A percentile compares a stretch with the other conserved stretches of the same genome.
Evolutionary conservation across 1,140 invertebrate genomes (phyloP).

Genomic region (Heliconius eleuchia): DNA sequence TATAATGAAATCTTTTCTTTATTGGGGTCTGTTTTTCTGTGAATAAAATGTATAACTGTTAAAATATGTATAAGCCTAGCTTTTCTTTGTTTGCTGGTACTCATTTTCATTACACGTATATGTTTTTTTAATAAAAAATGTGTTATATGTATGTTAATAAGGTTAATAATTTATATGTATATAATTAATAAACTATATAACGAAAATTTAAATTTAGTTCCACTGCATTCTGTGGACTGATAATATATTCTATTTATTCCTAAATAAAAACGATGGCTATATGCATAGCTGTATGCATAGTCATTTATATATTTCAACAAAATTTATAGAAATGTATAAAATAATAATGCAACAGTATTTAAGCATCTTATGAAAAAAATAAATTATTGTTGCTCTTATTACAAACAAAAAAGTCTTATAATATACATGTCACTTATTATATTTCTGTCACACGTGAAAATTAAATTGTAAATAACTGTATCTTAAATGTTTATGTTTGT

Average conservation of each 20-base stretch:
- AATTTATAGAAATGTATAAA: not conserved
- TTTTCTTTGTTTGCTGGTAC: constrained; percentile 7
- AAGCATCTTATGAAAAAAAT: not conserved
- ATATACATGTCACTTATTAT: not conserved
- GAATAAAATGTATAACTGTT: constrained; percentile 11
- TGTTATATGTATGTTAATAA: constrained; percentile 3
- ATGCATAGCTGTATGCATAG: no score
- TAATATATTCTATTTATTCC: no score
- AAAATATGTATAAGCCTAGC: not conserved
- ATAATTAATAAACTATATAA: not conserved
- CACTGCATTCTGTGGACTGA: no score
- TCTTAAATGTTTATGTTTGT: not conserved
- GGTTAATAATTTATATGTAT: not conserved
- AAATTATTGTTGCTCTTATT: not conserved
- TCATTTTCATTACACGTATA: constrained; percentile 3
- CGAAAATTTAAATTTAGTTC: not conserved
- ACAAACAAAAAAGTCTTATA: not conserved
- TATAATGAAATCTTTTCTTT: not conserved
- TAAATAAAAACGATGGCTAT: not conserved
- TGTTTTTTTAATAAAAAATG: not conserved
- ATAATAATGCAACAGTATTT: not conserved
- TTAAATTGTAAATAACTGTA: constrained; percentile 1
- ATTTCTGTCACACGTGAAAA: not conserved
- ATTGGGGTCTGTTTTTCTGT: constrained; percentile 9
- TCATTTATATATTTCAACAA: not conserved